phyloP scores from a whole-genome alignment of 2,888 invertebrate genomes.

The Diarsia brunnea region DNA sequence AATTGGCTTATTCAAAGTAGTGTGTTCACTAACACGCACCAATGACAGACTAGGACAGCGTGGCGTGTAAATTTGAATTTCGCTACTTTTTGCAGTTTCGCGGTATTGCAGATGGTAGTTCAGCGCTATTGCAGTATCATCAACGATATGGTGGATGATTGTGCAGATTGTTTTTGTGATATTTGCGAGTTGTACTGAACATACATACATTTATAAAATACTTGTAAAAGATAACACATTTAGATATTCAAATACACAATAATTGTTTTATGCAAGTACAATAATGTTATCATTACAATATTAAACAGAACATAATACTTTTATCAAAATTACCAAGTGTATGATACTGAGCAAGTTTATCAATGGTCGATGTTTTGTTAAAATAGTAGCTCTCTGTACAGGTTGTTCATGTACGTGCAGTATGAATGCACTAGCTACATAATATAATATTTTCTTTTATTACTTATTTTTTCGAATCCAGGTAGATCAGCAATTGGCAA shows the following conservation, averaged over 20 bases:
- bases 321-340: conserved; percentile 9
- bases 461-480: no score
- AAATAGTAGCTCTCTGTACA: background rate
- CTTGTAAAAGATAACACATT: background rate
- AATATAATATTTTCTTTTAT: no score
- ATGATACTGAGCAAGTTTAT: background rate
- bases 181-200: background rate
- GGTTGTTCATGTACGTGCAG: background rate
- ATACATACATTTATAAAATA: conserved; percentile 7
- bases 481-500: no score
- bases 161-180: background rate
- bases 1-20: no score
- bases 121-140: no score
- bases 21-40: no score
- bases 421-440: no score
- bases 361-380: background rate
- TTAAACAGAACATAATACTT: conserved; percentile 18
- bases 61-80: no score
- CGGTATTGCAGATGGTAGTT: no score
- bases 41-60: no score
- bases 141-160: background rate
- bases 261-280: background rate
- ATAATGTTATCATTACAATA: conserved; percentile 25
- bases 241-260: conserved; percentile 1
- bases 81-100: no score